A percentile compares a stretch with the other conserved stretches of the same genome.
Conservation (phyloP, 2,888 invertebrate genomes). For the Drosophila picticornis region DNA sequence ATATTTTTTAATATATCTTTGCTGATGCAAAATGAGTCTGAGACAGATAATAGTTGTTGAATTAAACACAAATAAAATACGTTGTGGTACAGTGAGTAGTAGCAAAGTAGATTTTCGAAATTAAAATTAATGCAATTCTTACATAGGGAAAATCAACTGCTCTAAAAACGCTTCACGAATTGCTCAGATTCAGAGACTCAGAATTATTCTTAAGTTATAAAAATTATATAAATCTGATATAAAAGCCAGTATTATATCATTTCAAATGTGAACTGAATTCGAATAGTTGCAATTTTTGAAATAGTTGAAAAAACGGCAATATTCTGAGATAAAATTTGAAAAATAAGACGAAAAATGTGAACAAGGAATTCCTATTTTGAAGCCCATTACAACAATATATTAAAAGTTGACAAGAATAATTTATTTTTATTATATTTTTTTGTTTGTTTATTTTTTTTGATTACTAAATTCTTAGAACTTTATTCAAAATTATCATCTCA, state of each 20-base stretch:
- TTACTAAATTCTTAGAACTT: slow-evolving; percentile 83
- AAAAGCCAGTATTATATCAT: too few relatives aligned
- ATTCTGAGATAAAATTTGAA: background rate
- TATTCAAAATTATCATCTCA: slow-evolving; percentile 79
- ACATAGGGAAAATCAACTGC: background rate
- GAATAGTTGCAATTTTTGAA: background rate
- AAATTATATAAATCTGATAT: too few relatives aligned
- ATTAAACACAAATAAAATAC: background rate
- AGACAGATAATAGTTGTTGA: background rate
- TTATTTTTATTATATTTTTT: slow-evolving; percentile 46
- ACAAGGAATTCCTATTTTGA: background rate
- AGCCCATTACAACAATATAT: background rate
- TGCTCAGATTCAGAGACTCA: too few relatives aligned
- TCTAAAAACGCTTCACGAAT: background rate
- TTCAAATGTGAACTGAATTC: background rate
- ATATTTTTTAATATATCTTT: background rate
- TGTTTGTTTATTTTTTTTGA: slow-evolving; percentile 66
- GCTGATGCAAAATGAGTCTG: background rate
- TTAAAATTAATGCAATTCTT: background rate
- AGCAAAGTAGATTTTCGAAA: too few relatives aligned
- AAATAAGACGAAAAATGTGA: background rate
- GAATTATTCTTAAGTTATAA: too few relatives aligned
- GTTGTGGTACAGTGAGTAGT: background rate
- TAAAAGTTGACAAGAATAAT: slow-evolving; percentile 11
- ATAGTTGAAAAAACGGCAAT: background rate